Conservation (phyloP, 2,113 vertebrate genomes). For the Ammodytes marinus region DNA sequence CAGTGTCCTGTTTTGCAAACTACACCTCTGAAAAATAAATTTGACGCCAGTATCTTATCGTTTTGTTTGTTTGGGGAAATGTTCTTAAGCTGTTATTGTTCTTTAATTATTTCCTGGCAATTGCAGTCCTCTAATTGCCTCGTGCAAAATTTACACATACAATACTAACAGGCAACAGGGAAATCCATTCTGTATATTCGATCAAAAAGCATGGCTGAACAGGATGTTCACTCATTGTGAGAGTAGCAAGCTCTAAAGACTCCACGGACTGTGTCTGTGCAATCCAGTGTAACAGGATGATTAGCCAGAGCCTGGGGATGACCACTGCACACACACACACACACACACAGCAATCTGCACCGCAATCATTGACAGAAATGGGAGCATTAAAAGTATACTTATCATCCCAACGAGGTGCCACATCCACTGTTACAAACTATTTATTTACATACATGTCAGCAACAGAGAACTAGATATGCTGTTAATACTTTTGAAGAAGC, state of each 20-base stretch:
- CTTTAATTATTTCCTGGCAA: neutral
- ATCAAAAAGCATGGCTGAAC: constrained; percentile 10
- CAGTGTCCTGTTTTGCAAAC: neutral
- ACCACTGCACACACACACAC: neutral
- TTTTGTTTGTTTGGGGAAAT: neutral
- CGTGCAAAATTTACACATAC: constrained; percentile 11
- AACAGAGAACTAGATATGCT: neutral
- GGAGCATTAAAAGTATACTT: constrained; percentile 51
- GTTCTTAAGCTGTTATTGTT: constrained; percentile 10
- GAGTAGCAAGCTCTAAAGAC: constrained; percentile 10
- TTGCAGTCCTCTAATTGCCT: constrained; percentile 16
- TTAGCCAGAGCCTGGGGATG: constrained; percentile 45
- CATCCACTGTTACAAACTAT: constrained; percentile 34
- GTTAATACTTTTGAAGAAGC: neutral
- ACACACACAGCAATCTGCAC: constrained; percentile 18
- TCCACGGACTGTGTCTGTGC: constrained; percentile 26
- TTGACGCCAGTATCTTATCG: neutral
- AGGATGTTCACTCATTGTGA: constrained; percentile 21
- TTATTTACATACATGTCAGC: constrained; percentile 51
- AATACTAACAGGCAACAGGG: neutral
- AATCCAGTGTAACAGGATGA: constrained; percentile 38
- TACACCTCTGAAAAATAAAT: neutral
- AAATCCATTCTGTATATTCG: neutral
- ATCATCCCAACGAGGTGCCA: constrained; percentile 26
- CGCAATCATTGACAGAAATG: constrained; percentile 42